Evolutionary conservation across 2,797 vertebrate genomes (phyloP), one percentile per base, ranked within the genome.

Genomic region (Simalia tracyae): DNA sequence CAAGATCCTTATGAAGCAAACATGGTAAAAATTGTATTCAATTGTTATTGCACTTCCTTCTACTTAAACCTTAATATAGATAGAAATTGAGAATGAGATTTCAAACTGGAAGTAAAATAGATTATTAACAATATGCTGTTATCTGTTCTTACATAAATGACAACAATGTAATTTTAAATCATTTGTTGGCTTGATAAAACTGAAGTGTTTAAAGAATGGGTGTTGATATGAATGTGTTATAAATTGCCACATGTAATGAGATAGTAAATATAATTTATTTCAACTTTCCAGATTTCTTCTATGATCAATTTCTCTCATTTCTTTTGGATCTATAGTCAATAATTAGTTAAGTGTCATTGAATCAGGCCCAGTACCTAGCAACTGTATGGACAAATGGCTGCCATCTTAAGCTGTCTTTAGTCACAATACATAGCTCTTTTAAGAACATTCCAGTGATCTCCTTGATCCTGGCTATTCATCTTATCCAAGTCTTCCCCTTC

Each of bases 1-100:
- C 97, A 99, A 99, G 97, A 99, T 99, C 97, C 99, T 99, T 93
- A 99, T 99, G 99, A 99, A 99, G 96, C 99, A 99, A 96, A 99
- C 99, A 42, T 99, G 99, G 99, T 99, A 97, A 98, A 97, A 94
- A 36, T 88, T 87, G 2, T 28, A 14, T 31, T 14, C 19, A 24
- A 19, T 31, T 92, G 84, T 31, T n/a, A 64, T 50, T 84, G 22
- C 9, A 76, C 22, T 5, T 11, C 3, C 57, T 8, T 0, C 1
- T 15, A 15, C 26, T 14, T 17, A 2, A 15, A 22, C 9, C 12
- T 36, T n/a, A n/a, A 26, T 50, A 56, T 63, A 84, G 56, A 26
- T 42, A 26, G 10, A 10, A 57, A 90, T 19, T 12, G 42, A 46
- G 22, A 1, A 8, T 86, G 50, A 68, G n/a, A 57, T 59, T 14